phyloP scores from a whole-genome alignment of 2,797 vertebrate genomes.

The Emys orbicularis region DNA sequence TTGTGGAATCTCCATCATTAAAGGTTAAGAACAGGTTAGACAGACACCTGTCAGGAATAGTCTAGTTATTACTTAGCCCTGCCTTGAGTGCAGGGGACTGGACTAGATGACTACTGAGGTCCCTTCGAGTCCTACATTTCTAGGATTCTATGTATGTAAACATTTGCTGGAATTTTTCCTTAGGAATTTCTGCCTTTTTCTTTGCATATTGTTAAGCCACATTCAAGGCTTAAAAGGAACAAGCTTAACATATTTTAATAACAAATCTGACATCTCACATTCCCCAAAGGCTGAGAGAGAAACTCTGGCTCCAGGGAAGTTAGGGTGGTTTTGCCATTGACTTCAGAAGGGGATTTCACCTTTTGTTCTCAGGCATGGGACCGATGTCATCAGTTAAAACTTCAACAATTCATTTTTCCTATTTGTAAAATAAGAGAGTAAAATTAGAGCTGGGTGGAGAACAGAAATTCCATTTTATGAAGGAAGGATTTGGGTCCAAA shows the following conservation, averaged over 20 bases:
- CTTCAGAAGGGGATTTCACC: constrained; percentile 35
- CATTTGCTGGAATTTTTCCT: background rate
- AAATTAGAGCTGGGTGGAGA: too few species aligned
- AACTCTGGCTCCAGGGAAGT: background rate
- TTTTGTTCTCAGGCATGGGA: constrained; percentile 22
- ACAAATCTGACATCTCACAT: background rate
- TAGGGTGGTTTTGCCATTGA: background rate
- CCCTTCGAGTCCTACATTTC: too few species aligned
- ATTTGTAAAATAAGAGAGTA: background rate
- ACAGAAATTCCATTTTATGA: too few species aligned
- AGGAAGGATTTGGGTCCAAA: too few species aligned
- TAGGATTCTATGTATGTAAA: background rate
- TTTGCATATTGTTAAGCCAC: background rate
- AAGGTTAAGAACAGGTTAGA: too few species aligned
- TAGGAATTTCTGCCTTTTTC: background rate
- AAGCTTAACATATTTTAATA: background rate
- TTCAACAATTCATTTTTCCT: constrained; percentile 21
- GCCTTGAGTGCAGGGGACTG: too few species aligned
- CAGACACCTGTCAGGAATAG: too few species aligned
- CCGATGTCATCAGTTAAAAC: constrained; percentile 28
- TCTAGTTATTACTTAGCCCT: too few species aligned
- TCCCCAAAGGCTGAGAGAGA: constrained; percentile 33
- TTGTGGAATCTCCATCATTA: too few species aligned
- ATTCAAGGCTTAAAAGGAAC: background rate
- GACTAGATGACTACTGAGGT: too few species aligned